phyloP scores from a whole-genome alignment of 2,888 invertebrate genomes.

The Chironomus tentans region DNA sequence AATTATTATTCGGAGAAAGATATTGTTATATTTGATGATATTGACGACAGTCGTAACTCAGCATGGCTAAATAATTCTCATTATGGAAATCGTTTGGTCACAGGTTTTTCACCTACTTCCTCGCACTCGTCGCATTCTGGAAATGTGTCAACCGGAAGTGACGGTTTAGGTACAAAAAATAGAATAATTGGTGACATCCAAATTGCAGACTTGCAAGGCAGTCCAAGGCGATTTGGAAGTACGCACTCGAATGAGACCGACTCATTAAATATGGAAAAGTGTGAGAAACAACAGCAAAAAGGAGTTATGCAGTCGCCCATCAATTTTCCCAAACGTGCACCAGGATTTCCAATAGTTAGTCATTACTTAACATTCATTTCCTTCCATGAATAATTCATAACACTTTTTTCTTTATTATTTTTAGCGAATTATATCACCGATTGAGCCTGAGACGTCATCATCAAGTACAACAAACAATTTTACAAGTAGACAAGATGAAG shows the following conservation, averaged over 20 bases:
- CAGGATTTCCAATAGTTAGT: slow-evolving; percentile 68
- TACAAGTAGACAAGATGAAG: not conserved
- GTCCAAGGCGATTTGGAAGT: slow-evolving; percentile 75
- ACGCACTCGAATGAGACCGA: slow-evolving; percentile 42
- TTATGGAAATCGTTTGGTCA: not conserved
- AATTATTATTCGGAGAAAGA: slow-evolving; percentile 40
- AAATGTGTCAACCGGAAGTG: not conserved
- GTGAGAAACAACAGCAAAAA: slow-evolving; percentile 45
- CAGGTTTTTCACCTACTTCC: slow-evolving; percentile 15
- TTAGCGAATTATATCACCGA: slow-evolving; percentile 25
- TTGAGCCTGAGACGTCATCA: not conserved
- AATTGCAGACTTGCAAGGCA: slow-evolving; percentile 90
- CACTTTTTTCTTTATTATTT: not conserved
- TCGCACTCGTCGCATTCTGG: slow-evolving; percentile 11
- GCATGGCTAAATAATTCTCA: not conserved
- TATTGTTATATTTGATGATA: slow-evolving; percentile 82
- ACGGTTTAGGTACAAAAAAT: slow-evolving; percentile 8
- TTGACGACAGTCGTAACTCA: slow-evolving; percentile 38
- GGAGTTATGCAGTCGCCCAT: not conserved
- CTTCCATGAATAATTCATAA: not conserved
- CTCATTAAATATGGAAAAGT: slow-evolving; percentile 43
- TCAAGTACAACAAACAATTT: not conserved
- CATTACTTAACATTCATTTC: no score
- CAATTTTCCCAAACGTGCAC: slow-evolving; percentile 35
- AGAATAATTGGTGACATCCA: slow-evolving; percentile 42